phyloP scores from a whole-genome alignment of 2,888 invertebrate genomes.

The Mesopsocus fuscifrons region DNA sequence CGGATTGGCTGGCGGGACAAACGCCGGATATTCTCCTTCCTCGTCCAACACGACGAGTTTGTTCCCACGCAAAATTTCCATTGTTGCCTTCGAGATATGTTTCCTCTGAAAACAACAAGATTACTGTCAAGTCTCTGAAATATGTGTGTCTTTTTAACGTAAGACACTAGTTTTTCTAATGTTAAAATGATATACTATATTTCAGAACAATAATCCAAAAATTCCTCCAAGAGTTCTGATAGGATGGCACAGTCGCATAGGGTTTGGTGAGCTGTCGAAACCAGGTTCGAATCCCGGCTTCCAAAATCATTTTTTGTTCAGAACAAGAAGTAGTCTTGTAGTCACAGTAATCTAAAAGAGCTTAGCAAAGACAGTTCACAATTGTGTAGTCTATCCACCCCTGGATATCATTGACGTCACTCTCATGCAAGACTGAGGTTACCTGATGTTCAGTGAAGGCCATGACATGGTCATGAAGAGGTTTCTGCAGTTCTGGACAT shows the following conservation, averaged over 20 bases:
- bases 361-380: too few species aligned
- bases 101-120: slow-evolving; percentile 30
- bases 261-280: too few species aligned
- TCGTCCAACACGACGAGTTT: slow-evolving; percentile 14
- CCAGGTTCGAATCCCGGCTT: too few species aligned
- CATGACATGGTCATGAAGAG: slow-evolving; percentile 49
- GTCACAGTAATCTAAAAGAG: too few species aligned
- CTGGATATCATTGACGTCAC: too few species aligned
- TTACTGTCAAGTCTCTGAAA: not conserved
- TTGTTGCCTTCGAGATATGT: slow-evolving; percentile 25
- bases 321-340: too few species aligned
- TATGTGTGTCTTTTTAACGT: slow-evolving; percentile 40
- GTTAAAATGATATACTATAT: too few species aligned
- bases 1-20: not conserved
- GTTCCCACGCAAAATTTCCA: slow-evolving; percentile 23
- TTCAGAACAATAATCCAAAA: too few species aligned
- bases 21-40: not conserved
- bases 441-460: slow-evolving; percentile 44
- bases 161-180: too few species aligned
- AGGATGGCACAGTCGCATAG: not conserved
- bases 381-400: too few species aligned
- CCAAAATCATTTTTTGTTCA: too few species aligned
- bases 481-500: slow-evolving; percentile 48
- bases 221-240: not conserved
- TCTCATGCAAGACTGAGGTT: too few species aligned